phyloP scores from a whole-genome alignment of 2,113 vertebrate species.

The Craseonycteris thonglongyai region DNA sequence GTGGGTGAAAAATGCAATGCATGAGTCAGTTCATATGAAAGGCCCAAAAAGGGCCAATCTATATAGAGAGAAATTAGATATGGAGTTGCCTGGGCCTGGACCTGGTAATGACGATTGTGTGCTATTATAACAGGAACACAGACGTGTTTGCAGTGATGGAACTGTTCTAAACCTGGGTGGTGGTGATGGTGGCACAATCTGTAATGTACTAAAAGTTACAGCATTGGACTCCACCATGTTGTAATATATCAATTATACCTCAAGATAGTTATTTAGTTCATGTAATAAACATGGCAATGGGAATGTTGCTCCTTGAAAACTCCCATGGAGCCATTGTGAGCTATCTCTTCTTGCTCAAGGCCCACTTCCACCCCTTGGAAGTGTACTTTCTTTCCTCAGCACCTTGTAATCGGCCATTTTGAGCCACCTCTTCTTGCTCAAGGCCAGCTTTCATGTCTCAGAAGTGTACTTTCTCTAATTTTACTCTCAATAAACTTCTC shows the following conservation, averaged over 20 bases:
- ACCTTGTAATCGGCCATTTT: no score
- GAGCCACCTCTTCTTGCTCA: no score
- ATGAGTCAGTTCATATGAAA: not conserved
- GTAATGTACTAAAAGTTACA: not conserved
- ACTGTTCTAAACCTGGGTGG: not conserved
- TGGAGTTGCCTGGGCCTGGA: not conserved
- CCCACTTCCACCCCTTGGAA: no score
- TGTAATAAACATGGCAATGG: no score
- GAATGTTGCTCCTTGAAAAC: no score
- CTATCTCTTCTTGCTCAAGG: no score
- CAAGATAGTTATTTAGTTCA: not conserved
- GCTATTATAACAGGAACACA: not conserved
- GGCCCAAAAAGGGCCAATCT: not conserved
- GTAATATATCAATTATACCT: not conserved
- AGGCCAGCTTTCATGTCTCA: no score
- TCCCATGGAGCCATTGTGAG: no score
- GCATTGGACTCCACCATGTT: not conserved
- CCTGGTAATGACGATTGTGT: not conserved
- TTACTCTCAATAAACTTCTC: no score
- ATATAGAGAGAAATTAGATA: not conserved
- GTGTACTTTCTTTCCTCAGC: no score
- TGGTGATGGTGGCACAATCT: not conserved
- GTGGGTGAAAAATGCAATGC: not conserved
- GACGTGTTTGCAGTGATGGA: not conserved
- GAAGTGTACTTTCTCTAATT: no score